Evolutionary conservation across 2,888 invertebrate species (phyloP), one percentile per base, ranked within the genome.

Genomic region (Spatulosminthurus flaviceps): DNA sequence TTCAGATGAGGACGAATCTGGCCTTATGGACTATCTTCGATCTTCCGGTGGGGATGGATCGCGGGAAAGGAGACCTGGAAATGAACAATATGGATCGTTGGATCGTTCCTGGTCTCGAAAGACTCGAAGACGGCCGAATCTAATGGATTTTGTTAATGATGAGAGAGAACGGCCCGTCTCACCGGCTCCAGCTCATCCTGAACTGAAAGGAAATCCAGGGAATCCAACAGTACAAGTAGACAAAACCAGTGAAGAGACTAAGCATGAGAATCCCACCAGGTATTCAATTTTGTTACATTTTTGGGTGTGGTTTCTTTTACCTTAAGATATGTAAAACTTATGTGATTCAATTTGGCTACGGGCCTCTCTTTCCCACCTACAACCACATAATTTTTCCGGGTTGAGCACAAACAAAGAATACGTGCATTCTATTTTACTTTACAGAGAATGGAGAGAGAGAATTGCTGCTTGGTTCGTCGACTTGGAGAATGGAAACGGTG

Each of bases 381-480:
- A 19, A 22, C 64, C 24, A 29, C 24, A 70, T 60, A 64, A 64
- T 64, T 64, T 64, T 4, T 64, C 64, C 24, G 24, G 24, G 26
- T 19, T 22, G 42, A 70, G 7, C 21, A 34, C 26, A 16, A n/a
- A n/a, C n/a, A n/a, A n/a, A n/a, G n/a, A n/a, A n/a, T n/a, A n/a
- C n/a, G n/a, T n/a, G n/a, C n/a, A n/a, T n/a, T n/a, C 28, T 22
- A 9, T 75, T 9, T 76, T 69, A 16, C 61, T 19, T 66, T 26
- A 21, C 41, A 93, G 93, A 88, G 94, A 95, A 87, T 95, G 95
- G 94, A 90, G 93, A 72, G 94, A 95, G 87, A 95, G 95, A 88
- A 95, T 96, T 86, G 95, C 96, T 88, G 94, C 94, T 7, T 96
- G 96, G 96, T 89, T 96, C 82, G 92, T 94, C 84, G 94, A 94